Percentiles rank a stretch among this genome's conserved stretches.
phyloP scores from a whole-genome alignment of 2,888 invertebrate species.

The Spialia ferax region DNA sequence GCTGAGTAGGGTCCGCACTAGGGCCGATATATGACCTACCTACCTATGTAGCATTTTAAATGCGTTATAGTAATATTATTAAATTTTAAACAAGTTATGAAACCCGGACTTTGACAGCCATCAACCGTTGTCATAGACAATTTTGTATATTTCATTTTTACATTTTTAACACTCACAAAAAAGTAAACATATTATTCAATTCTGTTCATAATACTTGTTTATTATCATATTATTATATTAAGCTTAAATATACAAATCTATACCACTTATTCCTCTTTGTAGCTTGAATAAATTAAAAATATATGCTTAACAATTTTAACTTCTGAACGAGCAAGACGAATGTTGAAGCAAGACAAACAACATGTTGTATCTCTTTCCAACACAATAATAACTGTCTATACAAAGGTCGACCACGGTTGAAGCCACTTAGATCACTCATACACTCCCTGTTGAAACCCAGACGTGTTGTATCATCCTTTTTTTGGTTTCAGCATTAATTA shows the following conservation, averaged over 20 bases:
- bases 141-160: background rate
- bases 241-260: too few relatives aligned
- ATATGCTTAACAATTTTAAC: background rate
- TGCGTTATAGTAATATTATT: constrained; percentile 44
- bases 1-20: constrained; percentile 25
- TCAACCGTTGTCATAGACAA: constrained; percentile 20
- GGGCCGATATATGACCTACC: constrained; percentile 35
- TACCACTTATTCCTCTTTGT: background rate
- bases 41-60: constrained; percentile 49
- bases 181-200: background rate
- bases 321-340: background rate
- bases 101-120: constrained; percentile 30
- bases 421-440: constrained; percentile 20
- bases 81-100: constrained; percentile 43
- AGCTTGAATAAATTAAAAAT: background rate
- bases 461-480: constrained; percentile 4
- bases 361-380: background rate
- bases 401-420: constrained; percentile 14
- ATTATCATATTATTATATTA: too few relatives aligned
- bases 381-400: constrained; percentile 12
- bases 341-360: too few relatives aligned
- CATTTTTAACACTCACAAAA: background rate
- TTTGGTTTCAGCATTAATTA: background rate
- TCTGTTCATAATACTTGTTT: background rate
- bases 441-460: constrained; percentile 18